Evolutionary conservation across 2,888 invertebrate species (phyloP).

Genomic region (Elgonia sp.): DNA sequence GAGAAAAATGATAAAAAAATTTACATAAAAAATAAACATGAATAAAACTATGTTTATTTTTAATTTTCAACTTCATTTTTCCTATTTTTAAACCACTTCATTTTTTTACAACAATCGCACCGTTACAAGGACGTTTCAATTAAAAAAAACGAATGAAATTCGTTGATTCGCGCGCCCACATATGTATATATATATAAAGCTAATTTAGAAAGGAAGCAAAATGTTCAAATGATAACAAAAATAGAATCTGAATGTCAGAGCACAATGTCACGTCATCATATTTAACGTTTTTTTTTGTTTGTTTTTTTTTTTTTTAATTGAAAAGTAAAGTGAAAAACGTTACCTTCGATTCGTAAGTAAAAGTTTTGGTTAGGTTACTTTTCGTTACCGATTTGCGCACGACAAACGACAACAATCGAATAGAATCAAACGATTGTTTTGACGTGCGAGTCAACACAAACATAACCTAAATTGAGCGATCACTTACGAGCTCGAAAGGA

Average conservation of each 20-base stretch:
- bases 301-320: neutral
- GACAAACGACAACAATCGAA: no score
- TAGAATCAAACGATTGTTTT: neutral
- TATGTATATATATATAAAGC: neutral
- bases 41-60: no score
- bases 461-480: neutral
- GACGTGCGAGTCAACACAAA: conserved; percentile 2
- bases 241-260: conserved; percentile 39
- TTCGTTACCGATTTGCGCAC: no score
- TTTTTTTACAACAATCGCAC: neutral
- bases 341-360: neutral
- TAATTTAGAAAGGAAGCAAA: conserved; percentile 11
- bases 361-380: no score
- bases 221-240: conserved; percentile 31
- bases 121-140: neutral
- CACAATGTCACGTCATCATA: conserved; percentile 30
- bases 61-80: no score
- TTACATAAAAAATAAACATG: no score
- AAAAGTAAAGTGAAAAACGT: neutral
- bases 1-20: no score
- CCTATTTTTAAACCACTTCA: no score
- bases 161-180: neutral
- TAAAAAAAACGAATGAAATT: neutral
- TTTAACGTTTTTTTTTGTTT: no score
- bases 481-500: neutral